phyloP scores from a whole-genome alignment of 2,888 invertebrate species.

The Metallyticus violacea region DNA sequence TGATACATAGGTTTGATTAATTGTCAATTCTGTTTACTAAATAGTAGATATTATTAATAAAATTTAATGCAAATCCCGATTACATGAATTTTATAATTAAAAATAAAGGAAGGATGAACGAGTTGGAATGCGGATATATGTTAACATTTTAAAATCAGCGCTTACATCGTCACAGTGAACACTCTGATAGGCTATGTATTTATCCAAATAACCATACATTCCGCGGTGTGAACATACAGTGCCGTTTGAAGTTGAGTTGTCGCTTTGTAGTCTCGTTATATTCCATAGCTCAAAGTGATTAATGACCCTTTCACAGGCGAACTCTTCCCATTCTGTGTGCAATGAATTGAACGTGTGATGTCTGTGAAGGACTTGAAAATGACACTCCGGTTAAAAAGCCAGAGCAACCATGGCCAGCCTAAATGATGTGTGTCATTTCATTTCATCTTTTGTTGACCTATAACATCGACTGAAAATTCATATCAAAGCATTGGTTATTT shows the following conservation, averaged over 20 bases:
- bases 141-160: too few relatives aligned
- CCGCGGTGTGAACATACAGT: background rate
- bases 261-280: background rate
- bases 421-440: background rate
- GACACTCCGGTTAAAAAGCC: background rate
- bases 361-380: background rate
- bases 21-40: too few relatives aligned
- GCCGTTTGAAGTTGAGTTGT: conserved; percentile 1
- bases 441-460: background rate
- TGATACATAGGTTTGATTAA: too few relatives aligned
- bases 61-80: too few relatives aligned
- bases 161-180: background rate
- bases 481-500: background rate
- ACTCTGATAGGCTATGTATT: background rate
- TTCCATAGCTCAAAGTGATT: background rate
- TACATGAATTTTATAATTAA: too few relatives aligned
- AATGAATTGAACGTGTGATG: background rate
- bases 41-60: too few relatives aligned
- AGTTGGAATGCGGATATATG: too few relatives aligned
- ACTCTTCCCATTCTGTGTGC: background rate
- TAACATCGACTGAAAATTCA: background rate
- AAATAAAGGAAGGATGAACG: too few relatives aligned
- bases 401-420: background rate
- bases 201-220: conserved; percentile 8
- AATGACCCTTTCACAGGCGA: background rate